phyloP scores from a whole-genome alignment of 92 coral and sea anemone genomes.

The Zoanthus gigantus region DNA sequence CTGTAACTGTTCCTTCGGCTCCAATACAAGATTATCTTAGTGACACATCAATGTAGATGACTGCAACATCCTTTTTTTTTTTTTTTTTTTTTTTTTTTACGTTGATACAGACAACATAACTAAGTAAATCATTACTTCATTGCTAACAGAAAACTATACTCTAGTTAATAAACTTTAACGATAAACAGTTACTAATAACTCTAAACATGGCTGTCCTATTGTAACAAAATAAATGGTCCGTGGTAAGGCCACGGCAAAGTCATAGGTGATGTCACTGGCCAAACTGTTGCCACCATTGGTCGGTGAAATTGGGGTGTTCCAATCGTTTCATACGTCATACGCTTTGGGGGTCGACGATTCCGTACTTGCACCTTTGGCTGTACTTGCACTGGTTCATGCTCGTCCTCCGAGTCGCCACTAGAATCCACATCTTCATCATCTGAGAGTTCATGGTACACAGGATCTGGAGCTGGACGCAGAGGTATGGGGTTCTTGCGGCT shows the following conservation, averaged over 20 bases:
- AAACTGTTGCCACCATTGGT: background rate
- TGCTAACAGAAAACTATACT: too few relatives aligned
- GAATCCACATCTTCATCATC: conserved; percentile 40
- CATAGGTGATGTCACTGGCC: background rate
- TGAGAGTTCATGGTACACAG: conserved; percentile 20
- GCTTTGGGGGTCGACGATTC: conserved; percentile 21
- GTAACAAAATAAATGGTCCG: conserved; percentile 23
- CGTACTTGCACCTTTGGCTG: background rate
- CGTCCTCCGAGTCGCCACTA: conserved; percentile 71
- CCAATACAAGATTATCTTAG: too few relatives aligned
- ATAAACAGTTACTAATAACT: too few relatives aligned
- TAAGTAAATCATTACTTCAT: too few relatives aligned
- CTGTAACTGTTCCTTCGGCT: background rate
- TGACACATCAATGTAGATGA: too few relatives aligned
- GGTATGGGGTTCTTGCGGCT: background rate
- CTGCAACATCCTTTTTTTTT: too few relatives aligned
- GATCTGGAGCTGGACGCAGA: conserved; percentile 1
- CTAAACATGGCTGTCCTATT: too few relatives aligned
- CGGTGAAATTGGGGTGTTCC: conserved; percentile 16
- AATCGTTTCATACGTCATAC: conserved; percentile 20
- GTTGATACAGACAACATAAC: too few relatives aligned
- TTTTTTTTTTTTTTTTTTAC: too few relatives aligned
- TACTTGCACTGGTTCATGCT: conserved; percentile 49
- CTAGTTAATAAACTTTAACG: too few relatives aligned
- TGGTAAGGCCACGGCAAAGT: conserved; percentile 14